A percentile compares a stretch with the other conserved stretches of the same genome.
Conservation (phyloP, 2,797 vertebrate genomes). For the Craterocephalus amniculus region DNA sequence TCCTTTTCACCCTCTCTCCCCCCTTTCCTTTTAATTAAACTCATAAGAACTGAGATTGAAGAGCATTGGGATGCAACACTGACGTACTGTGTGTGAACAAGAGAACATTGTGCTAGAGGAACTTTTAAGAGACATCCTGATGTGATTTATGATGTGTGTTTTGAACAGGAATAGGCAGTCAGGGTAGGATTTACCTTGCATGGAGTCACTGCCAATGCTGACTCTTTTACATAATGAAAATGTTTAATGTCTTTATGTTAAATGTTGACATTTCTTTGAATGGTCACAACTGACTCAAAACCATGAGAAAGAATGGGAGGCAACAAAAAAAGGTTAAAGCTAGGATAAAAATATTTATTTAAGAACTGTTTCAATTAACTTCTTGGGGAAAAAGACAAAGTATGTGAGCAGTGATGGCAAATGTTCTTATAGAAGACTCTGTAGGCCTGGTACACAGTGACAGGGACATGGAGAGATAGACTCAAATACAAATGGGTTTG, state of each 20-base stretch:
- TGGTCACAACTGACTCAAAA: too few species aligned
- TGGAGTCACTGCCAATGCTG: background rate
- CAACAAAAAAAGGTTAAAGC: too few species aligned
- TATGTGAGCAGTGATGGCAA: too few species aligned
- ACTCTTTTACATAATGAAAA: background rate
- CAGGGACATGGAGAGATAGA: too few species aligned
- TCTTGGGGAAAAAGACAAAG: too few species aligned
- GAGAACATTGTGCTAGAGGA: background rate
- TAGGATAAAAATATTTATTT: too few species aligned
- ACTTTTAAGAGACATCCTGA: conserved; percentile 6
- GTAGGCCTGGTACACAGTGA: too few species aligned
- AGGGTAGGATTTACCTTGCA: background rate
- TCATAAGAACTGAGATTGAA: background rate
- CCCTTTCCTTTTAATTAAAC: conserved; percentile 16
- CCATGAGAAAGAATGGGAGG: too few species aligned
- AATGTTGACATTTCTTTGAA: background rate
- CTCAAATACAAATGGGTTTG: too few species aligned
- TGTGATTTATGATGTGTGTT: conserved; percentile 2
- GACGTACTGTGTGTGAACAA: conserved; percentile 4
- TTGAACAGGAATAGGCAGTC: background rate
- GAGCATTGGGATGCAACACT: background rate
- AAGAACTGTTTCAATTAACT: too few species aligned
- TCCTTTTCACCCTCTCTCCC: background rate
- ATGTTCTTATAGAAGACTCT: too few species aligned
- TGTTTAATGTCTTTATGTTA: background rate